Evolutionary conservation across 53 echinoderm and acorn worm species (phyloP).

Genomic region (Henricia sp.): DNA sequence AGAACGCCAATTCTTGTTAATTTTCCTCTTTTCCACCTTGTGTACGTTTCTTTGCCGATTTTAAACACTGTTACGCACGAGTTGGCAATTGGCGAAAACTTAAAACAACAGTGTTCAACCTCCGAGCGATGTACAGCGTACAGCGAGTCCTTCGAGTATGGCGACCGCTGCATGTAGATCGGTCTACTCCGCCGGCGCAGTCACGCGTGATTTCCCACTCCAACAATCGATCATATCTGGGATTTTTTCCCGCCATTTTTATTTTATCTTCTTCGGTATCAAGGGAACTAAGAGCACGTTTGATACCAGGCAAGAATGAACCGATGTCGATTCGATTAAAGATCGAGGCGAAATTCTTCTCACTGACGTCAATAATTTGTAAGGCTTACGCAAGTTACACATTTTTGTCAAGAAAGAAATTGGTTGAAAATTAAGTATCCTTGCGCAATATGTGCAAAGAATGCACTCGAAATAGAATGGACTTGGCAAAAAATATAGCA

Average conservation of each 20-base stretch:
- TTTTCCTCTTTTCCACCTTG: no score
- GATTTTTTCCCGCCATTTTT: background rate
- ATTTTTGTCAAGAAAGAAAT: background rate
- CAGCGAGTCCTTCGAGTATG: background rate
- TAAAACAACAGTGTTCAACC: no score
- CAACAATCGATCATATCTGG: background rate
- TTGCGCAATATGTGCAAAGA: no score
- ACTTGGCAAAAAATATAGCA: no score
- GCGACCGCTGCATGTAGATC: background rate
- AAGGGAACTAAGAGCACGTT: no score
- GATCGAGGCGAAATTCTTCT: background rate
- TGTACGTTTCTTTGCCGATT: background rate
- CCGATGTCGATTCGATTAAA: background rate
- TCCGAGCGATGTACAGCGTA: no score
- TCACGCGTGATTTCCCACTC: background rate
- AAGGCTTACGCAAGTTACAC: background rate
- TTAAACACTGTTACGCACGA: constrained; percentile 5
- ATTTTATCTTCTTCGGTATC: no score
- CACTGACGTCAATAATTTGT: constrained; percentile 14
- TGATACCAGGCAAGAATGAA: no score
- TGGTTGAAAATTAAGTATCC: background rate
- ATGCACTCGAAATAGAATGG: no score
- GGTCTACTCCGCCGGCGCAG: background rate
- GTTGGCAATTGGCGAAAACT: no score
- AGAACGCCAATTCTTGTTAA: no score